phyloP scores from a whole-genome alignment of 1,140 invertebrate species.

The Melipona quadrifasciata region DNA sequence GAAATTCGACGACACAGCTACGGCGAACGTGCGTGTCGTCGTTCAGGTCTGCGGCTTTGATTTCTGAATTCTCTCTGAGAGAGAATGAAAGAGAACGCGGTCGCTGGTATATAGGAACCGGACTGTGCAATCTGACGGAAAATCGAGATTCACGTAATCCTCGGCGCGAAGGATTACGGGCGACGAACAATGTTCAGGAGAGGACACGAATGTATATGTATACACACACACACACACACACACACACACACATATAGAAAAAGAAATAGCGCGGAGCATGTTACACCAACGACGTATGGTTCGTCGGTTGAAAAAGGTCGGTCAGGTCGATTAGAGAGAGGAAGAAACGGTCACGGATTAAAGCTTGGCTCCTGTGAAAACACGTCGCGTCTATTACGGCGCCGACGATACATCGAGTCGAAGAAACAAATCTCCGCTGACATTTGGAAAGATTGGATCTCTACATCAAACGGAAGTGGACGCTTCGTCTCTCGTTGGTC shows the following conservation, averaged over 20 bases:
- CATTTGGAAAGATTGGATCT: constrained; percentile 56
- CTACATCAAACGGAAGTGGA: constrained; percentile 20
- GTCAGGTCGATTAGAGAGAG: neutral
- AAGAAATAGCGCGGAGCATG: constrained; percentile 49
- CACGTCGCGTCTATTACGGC: constrained; percentile 39
- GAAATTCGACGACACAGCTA: constrained; percentile 9
- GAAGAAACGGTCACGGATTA: constrained; percentile 56
- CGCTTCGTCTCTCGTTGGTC: no score
- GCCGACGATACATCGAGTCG: constrained; percentile 11
- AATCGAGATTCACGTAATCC: constrained; percentile 74
- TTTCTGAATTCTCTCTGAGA: neutral
- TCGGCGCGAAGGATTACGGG: constrained; percentile 64
- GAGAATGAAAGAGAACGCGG: neutral
- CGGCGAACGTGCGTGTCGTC: neutral
- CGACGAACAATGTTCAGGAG: constrained; percentile 67
- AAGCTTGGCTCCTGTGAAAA: constrained; percentile 59
- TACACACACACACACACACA: no score
- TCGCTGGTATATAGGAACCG: neutral
- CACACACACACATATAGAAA: neutral
- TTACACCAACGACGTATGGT: constrained; percentile 38
- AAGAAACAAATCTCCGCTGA: constrained; percentile 5
- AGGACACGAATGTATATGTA: neutral
- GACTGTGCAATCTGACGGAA: constrained; percentile 65
- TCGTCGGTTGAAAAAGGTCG: constrained; percentile 14
- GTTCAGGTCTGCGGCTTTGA: constrained; percentile 4